Conservation (phyloP, 35 echinoderm and acorn worm species). For the Eucidaris tribuloides region DNA sequence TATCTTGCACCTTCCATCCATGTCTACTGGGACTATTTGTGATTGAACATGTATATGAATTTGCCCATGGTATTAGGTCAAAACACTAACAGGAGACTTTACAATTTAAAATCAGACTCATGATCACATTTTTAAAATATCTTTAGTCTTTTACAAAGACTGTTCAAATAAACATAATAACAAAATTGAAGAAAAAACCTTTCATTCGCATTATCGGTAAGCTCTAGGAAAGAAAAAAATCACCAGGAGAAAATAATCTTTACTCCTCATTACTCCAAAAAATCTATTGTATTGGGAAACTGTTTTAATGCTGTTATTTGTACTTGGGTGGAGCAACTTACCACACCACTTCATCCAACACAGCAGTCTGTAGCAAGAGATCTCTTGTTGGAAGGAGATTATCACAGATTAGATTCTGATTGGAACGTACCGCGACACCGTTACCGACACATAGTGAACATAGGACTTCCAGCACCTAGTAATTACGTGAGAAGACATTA, state of each 20-base stretch:
- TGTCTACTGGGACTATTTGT: too few species aligned
- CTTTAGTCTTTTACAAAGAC: too few species aligned
- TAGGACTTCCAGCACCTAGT: slow-evolving; percentile 80
- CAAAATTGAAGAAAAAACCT: background rate
- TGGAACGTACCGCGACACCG: slow-evolving; percentile 91
- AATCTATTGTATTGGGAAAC: too few species aligned
- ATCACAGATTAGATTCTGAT: slow-evolving; percentile 99
- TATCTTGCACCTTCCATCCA: too few species aligned
- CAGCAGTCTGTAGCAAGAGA: slow-evolving; percentile 85
- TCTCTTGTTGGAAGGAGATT: slow-evolving; percentile 92
- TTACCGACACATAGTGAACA: slow-evolving; percentile 95
- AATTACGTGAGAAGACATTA: background rate
- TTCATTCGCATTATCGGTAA: background rate
- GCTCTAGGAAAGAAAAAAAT: background rate
- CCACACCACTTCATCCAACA: slow-evolving; percentile 95
- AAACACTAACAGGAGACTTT: too few species aligned
- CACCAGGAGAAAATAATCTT: background rate
- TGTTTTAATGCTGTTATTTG: too few species aligned
- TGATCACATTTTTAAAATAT: too few species aligned
- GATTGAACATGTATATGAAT: too few species aligned
- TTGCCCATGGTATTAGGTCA: too few species aligned
- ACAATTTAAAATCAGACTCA: too few species aligned
- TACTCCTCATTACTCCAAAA: too few species aligned
- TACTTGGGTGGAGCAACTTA: too few species aligned
- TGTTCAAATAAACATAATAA: background rate